Evolutionary conservation across 1,140 invertebrate species (phyloP), one percentile per base, ranked within the genome.

Genomic region (Notospermus geniculatus): DNA sequence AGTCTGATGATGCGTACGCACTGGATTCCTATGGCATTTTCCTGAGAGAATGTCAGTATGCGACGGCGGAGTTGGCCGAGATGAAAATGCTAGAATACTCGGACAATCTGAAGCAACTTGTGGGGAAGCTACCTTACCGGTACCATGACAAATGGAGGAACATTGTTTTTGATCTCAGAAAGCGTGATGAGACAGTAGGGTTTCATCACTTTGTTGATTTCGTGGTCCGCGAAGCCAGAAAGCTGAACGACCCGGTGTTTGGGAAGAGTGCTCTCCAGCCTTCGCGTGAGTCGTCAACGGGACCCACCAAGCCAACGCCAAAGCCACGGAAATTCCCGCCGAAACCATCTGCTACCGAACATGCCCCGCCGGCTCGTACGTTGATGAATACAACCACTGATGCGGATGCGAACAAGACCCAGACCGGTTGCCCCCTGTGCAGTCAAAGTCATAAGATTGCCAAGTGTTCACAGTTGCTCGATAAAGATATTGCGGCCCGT

Each of bases 171-270:
- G 28, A 46, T n/a, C 28, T 53, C 2, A n/a, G n/a, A n/a, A 46
- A 43, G 17, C 17, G 9, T 5, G 13, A 43, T n/a, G 25, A 7
- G 13, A 29, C 46, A 27, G 36, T 62, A 17, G 57, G 45, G 23
- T 56, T 62, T 45, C 9, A 7, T 22, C 17, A 62, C 7, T 25
- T 62, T 11, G 29, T 46, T 15, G 36, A 29, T 30, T 28, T 59
- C 9, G 43, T 59, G 19, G n/a, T 50, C 28, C 13, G 19, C 19
- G 30, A 59, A 23, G 1, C 57, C 2, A 36, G n/a, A 28, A 52
- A 41, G n/a, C 2, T 29, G 9, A 50, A 36, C 32, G 57, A 59
- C 32, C 57, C 57, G n/a, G 32, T 29, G 11, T 59, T 25, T 29
- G 41, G 57, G 19, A 19, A 23, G n/a, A 23, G 23, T 46, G 43